These are phyloP conservation scores for Trachymyrmex cornetzi DNA, from an alignment of 1,140 invertebrate genomes.

Conservation along the genomic window DNA sequence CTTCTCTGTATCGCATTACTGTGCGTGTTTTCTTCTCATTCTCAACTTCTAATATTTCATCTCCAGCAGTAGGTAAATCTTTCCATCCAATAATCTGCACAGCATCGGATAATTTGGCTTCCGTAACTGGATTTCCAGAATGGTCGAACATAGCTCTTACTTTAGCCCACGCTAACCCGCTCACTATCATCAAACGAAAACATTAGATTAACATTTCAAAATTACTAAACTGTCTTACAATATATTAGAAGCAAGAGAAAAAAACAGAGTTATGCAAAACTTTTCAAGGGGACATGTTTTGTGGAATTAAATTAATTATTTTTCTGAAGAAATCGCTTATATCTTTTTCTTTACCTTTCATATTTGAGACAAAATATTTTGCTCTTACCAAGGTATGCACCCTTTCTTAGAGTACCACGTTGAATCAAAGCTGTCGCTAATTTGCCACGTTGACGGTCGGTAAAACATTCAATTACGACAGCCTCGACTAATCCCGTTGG, in stretches of 20 bases:
- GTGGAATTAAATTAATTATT: conserved; percentile 4
- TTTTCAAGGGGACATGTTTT: background rate
- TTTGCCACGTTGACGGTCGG: conserved; percentile 92
- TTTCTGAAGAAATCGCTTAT: background rate
- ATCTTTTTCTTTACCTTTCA: background rate
- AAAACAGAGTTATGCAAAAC: background rate
- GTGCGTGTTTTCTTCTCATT: conserved; percentile 91
- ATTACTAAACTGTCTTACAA: background rate
- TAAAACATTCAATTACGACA: conserved; percentile 95
- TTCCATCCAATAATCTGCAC: conserved; percentile 96
- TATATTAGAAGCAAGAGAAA: background rate
- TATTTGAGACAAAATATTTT: background rate
- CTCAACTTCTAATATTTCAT: conserved; percentile 94
- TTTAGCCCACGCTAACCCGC: conserved; percentile 94
- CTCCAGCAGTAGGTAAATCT: conserved; percentile 95
- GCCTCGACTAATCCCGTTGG: conserved; percentile 95
- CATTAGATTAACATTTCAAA: conserved; percentile 30
- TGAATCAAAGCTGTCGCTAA: conserved; percentile 95
- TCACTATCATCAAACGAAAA: conserved; percentile 86
- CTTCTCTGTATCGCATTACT: conserved; percentile 90
- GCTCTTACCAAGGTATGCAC: conserved; percentile 89
- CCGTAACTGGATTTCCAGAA: conserved; percentile 89
- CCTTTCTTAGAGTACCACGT: conserved; percentile 95
- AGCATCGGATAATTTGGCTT: conserved; percentile 93
- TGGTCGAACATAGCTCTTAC: conserved; percentile 95